phyloP scores from a whole-genome alignment of 2,888 invertebrate genomes.

The Hirtodrosophila trivittata region DNA sequence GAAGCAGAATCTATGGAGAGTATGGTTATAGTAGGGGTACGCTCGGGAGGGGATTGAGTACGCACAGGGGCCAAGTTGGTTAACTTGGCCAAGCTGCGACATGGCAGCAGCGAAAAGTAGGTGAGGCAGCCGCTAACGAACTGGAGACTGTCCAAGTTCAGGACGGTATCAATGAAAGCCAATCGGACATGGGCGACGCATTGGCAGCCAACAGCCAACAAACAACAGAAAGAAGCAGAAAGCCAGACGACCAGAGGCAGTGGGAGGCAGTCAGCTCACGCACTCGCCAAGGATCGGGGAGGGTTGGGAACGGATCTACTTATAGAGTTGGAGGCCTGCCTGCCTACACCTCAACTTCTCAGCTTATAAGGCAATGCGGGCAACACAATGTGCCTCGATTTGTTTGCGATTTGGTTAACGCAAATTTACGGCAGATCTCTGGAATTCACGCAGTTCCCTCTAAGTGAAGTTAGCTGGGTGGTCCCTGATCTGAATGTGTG shows the following conservation, averaged over 20 bases:
- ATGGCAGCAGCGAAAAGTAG: slow-evolving; percentile 64
- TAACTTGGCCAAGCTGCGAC: slow-evolving; percentile 37
- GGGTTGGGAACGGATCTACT: not conserved
- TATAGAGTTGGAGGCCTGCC: slow-evolving; percentile 9
- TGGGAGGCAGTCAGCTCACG: slow-evolving; percentile 57
- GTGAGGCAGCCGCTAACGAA: slow-evolving; percentile 73
- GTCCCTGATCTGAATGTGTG: slow-evolving; percentile 42
- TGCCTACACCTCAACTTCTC: slow-evolving; percentile 23
- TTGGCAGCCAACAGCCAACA: slow-evolving; percentile 57
- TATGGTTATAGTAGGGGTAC: not conserved
- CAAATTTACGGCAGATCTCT: slow-evolving; percentile 66
- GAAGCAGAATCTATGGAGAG: not conserved
- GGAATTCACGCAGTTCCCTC: slow-evolving; percentile 29
- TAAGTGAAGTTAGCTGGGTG: slow-evolving; percentile 47
- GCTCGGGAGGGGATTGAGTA: slow-evolving; percentile 1
- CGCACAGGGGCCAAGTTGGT: slow-evolving; percentile 47
- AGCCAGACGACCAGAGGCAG: not conserved
- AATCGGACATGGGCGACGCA: slow-evolving; percentile 76
- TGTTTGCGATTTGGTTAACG: slow-evolving; percentile 70
- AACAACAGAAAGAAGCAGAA: not conserved
- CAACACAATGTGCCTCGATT: slow-evolving; percentile 64
- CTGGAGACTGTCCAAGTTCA: slow-evolving; percentile 37
- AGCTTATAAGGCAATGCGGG: slow-evolving; percentile 55
- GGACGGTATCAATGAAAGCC: slow-evolving; percentile 69
- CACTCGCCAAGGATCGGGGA: slow-evolving; percentile 31